Conservation (phyloP, 2,113 vertebrate species). For the Nerophis ophidion region DNA sequence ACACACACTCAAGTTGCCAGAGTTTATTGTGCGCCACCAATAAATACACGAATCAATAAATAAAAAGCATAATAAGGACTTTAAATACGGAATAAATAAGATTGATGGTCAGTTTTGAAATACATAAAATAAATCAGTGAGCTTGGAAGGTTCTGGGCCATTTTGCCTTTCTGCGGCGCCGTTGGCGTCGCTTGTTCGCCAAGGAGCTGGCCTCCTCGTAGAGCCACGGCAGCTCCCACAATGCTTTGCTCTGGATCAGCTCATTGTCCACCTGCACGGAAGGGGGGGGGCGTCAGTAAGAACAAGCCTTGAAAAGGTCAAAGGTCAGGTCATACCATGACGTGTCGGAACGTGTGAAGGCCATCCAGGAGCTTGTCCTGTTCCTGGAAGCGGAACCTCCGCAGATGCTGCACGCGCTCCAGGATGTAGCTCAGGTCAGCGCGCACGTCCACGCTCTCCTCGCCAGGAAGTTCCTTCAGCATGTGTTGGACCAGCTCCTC, state of each 20-base stretch:
- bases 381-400: not conserved
- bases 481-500: conserved; percentile 42
- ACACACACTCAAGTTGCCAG: not conserved
- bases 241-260: conserved; percentile 47
- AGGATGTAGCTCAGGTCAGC: conserved; percentile 24
- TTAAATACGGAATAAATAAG: conserved; percentile 42
- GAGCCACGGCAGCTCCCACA: conserved; percentile 44
- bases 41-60: conserved; percentile 59
- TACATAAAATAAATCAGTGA: conserved; percentile 5
- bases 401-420: conserved; percentile 19
- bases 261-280: conserved; percentile 16
- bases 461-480: conserved; percentile 29
- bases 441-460: not conserved
- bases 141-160: not conserved
- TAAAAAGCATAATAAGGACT: not conserved
- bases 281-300: not conserved
- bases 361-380: conserved; percentile 20
- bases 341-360: conserved; percentile 3
- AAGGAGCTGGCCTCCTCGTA: conserved; percentile 31
- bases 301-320: not conserved
- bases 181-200: not conserved
- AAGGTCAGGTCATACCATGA: conserved; percentile 35
- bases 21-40: conserved; percentile 24
- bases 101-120: conserved; percentile 11
- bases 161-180: conserved; percentile 18